These are phyloP conservation scores for Drosophila maculinotata DNA, from an alignment of 2,888 invertebrate species.

Conservation along the genomic window DNA sequence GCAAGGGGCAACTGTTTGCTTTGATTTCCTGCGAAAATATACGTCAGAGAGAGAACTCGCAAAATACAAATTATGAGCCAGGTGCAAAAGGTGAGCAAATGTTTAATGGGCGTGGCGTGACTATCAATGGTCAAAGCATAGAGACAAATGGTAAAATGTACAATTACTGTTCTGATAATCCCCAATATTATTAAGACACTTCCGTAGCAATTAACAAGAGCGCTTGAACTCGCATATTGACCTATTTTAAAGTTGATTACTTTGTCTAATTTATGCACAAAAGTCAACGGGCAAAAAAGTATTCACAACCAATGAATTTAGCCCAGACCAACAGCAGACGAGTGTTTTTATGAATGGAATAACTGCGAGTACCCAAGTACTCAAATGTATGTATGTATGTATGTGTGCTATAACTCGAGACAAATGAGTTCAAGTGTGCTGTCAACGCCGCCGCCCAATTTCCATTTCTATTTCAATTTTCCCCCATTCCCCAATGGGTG, in stretches of 20 bases:
- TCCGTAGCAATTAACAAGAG: slow-evolving; percentile 35
- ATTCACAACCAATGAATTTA: slow-evolving; percentile 25
- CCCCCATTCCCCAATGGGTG: slow-evolving; percentile 7
- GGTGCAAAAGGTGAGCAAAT: background rate
- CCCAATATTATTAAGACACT: slow-evolving; percentile 18
- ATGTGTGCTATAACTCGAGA: slow-evolving; percentile 17
- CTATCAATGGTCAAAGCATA: background rate
- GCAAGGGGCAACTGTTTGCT: slow-evolving; percentile 41
- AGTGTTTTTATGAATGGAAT: slow-evolving; percentile 37
- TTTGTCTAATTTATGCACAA: slow-evolving; percentile 36
- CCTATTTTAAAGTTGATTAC: slow-evolving; percentile 43
- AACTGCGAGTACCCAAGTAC: slow-evolving; percentile 1
- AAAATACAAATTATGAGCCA: slow-evolving; percentile 8
- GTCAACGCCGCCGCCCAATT: slow-evolving; percentile 36
- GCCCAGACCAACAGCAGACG: slow-evolving; percentile 25
- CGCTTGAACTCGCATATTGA: slow-evolving; percentile 57
- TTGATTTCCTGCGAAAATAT: slow-evolving; percentile 43
- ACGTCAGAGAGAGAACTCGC: too few species aligned
- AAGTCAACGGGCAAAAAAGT: slow-evolving; percentile 12
- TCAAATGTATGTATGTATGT: background rate
- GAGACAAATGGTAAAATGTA: background rate
- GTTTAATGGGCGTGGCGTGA: background rate
- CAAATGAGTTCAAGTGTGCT: slow-evolving; percentile 69
- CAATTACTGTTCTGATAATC: slow-evolving; percentile 1
- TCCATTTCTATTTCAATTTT: slow-evolving; percentile 12